Base-by-base conservation (phyloP, 2,113 vertebrate genomes). In the Gallinago undulata region DNA sequence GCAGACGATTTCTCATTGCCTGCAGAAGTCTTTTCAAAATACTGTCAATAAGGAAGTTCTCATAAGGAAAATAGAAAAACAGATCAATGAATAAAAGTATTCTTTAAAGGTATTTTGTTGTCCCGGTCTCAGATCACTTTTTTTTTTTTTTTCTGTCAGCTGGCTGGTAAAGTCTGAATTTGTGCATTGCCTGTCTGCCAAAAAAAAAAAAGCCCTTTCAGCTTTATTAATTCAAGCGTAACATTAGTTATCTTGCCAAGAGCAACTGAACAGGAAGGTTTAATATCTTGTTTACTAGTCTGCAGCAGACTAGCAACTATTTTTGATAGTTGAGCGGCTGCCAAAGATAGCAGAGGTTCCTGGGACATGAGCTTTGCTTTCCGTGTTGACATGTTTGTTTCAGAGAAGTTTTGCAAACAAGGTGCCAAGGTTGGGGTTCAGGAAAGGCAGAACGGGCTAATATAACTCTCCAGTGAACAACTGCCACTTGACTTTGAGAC, bases 281-380 rank as follows among this genome's bases (percentile, higher is more conserved):
- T 94, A 96, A 91, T 95, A 87, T 76, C 89, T 94, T 96, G 90
- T 96, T 96, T 96, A 91, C 94, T 92, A 76, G 83, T 81, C 80
- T 82, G 66, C 37, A 92, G 88, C 80, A 90, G 93, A 80, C 90
- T 92, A 50, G 45, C 67, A 64, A 82, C 90, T 87, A 64, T 93
- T 95, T 92, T 76, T 90, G 73, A 79, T 92, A 78, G 69, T 3
- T 91, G 87, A 94, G 35, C 60, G 82, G 77, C 87, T 93, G 86
- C 95, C 94, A 96, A 92, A 81, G 89, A 53, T 10, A 95, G 91
- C 92, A 95, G 90, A 90, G 76, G 33, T 95, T 88, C 88, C 72
- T 62, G 88, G 55, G 81, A 72, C 45, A 21, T 6, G 6, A 68
- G 69, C 51, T 75, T 81, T 78, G 83, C 83, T 86, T 64, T 41